phyloP scores from a whole-genome alignment of 1,140 invertebrate species.

The Cheumatopsyche charites region DNA sequence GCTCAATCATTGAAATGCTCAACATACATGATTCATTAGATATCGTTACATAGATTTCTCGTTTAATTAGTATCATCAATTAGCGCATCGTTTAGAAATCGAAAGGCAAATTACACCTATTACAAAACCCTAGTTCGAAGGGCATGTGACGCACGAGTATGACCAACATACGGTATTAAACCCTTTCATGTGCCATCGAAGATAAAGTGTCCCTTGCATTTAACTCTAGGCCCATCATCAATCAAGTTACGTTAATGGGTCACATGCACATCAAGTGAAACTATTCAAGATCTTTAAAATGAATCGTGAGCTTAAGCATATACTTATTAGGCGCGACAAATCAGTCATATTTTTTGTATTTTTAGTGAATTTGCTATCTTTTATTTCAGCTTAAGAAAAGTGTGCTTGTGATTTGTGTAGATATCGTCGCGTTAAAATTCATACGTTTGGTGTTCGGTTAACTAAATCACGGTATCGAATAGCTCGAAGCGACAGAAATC shows the following conservation, averaged over 20 bases:
- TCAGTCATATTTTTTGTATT: too few relatives aligned
- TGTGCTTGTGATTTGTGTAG: not conserved
- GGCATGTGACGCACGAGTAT: not conserved
- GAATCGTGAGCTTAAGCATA: too few relatives aligned
- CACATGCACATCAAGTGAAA: not conserved
- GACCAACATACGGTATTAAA: not conserved
- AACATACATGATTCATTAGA: too few relatives aligned
- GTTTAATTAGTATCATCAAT: too few relatives aligned
- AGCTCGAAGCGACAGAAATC: constrained; percentile 15
- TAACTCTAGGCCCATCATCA: constrained; percentile 10
- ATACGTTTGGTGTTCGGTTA: not conserved
- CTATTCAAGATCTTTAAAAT: not conserved
- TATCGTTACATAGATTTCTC: too few relatives aligned
- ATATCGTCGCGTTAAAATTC: not conserved
- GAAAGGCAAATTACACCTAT: not conserved
- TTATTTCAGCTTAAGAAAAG: not conserved
- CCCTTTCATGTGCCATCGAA: not conserved
- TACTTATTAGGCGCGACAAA: too few relatives aligned
- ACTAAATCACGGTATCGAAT: constrained; percentile 4
- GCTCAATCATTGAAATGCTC: too few relatives aligned
- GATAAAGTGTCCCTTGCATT: not conserved
- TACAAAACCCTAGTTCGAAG: not conserved
- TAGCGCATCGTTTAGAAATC: too few relatives aligned
- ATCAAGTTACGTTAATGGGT: constrained; percentile 21
- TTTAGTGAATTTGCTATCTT: not conserved